Base-by-base conservation (phyloP, 53 echinoderm and acorn worm genomes). In the Astropecten irregularis region DNA sequence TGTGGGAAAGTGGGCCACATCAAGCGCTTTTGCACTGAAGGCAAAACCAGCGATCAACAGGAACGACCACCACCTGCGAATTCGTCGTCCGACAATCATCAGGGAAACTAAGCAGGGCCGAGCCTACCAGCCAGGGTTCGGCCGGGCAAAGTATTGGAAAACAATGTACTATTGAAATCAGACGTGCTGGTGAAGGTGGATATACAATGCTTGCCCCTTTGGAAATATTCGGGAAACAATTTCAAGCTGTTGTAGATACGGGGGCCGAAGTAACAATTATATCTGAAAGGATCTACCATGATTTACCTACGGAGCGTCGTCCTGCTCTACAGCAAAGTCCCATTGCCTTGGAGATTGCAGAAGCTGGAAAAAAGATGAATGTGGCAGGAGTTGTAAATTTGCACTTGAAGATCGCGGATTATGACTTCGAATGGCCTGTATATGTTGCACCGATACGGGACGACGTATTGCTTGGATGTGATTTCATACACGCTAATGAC, bases 401-500 rank as follows among this genome's bases (percentile, higher is more conserved):
- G n/a, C 0, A 16, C 53, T 19, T 53, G 53, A 53, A 16, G 3
- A 53, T 53, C 0, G 38, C 0, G 6, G 21, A 20, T 1, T 14
- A 65, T 65, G 18, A 33, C 14, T 64, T 64, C 33, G 15, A 4
- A 1, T 64, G 64, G 37, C 19, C 66, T 34, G 15, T 38, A n/a
- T 65, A 65, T 3, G 39, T 65, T 20, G 66, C 66, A 34, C 66
- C 66, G n/a, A 0, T 65, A 19, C 14, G 66, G 4, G 66, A 65
- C n/a, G 66, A 65, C 10, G 22, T 65, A 34, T 2, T 65, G 39
- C 66, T 65, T 65, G 66, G 66, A 3, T 65, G 66, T 65, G 66
- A 65, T 16, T 65, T 65, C 39, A 65, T 65, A 0, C 66, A 65
- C 66, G 22, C 66, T 0, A 65, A 65, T 3, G 66, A 65, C 10